Base-by-base conservation (phyloP, 23 tunicate species). In the Aplidium turbinatum region DNA sequence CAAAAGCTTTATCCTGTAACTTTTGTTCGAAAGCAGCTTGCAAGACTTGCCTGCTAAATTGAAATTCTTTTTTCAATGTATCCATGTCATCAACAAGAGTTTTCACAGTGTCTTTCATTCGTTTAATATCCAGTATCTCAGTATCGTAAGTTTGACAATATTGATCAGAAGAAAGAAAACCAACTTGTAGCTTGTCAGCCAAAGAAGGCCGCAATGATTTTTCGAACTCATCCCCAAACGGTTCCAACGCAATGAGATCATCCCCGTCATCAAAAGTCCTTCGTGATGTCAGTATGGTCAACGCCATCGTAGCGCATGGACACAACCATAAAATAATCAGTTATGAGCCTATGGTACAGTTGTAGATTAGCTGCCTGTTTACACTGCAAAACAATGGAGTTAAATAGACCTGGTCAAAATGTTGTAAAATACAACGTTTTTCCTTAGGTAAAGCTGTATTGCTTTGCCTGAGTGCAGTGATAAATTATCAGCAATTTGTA, bases 121-220 rank as follows among this genome's bases (percentile, higher is more conserved):
- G 81, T 69, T 89, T 89, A 51, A 89, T 64, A 25, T 89, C 96
- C 33, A 77, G 40, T 16, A 89, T 89, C 57, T 89, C 96, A 26
- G 85, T 76, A 57, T 75, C 77, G 21, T 46, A 38, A 0, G 96
- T 89, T 70, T 89, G 96, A 1, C 89, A 77, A 29, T 39, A 81
- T 27, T 77, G 80, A 63, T 89, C 96, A 1, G 89, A 82, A 1
- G 85, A 34, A 11, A 82, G 72, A 35, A 89, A 89, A 3, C 96
- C 89, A 62, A 89, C 71, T 42, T 88, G 87, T 4, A 88, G 87
- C 28, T 78, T 81, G 34, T 88, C 96, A 50, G 96, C 96, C 32
- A 88, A 54, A 0, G 96, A 88, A 22, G 96, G 96, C 16, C 96
- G 83, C 28, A 88, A 70, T 16, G 74, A 79, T 7, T 81, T 88